These are phyloP conservation scores for Gopherus evgoodei DNA, from an alignment of 2,113 vertebrate genomes.

Conservation along the genomic window DNA sequence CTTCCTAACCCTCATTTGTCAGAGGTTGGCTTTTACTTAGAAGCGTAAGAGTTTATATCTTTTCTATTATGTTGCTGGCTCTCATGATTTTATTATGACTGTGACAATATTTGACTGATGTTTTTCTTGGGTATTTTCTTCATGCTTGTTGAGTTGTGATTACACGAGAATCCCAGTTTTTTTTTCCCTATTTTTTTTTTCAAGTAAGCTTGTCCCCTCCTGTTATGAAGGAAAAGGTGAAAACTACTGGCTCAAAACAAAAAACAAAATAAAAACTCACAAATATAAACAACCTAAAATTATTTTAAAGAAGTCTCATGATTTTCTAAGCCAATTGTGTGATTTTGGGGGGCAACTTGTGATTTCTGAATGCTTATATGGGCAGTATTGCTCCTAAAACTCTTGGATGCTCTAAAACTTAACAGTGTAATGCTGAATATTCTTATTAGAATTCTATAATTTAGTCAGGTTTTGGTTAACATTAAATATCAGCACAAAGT, in stretches of 20 bases:
- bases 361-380: background rate
- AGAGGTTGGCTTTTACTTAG: background rate
- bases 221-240: background rate
- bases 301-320: background rate
- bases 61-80: background rate
- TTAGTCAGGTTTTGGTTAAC: background rate
- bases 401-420: background rate
- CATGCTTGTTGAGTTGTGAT: background rate
- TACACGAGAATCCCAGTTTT: background rate
- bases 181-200: background rate
- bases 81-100: background rate
- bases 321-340: background rate
- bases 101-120: background rate
- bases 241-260: background rate
- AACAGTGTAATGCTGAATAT: background rate
- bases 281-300: background rate
- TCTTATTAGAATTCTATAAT: background rate
- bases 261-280: too few relatives aligned
- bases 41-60: background rate
- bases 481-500: background rate
- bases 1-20: background rate
- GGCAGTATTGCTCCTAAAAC: rapidly evolving
- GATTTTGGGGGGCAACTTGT: background rate
- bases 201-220: background rate
- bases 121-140: background rate